A percentile compares a stretch with the other conserved stretches of the same genome.
Conservation (phyloP, 2,113 vertebrate genomes). For the Protobothrops flavoviridis region DNA sequence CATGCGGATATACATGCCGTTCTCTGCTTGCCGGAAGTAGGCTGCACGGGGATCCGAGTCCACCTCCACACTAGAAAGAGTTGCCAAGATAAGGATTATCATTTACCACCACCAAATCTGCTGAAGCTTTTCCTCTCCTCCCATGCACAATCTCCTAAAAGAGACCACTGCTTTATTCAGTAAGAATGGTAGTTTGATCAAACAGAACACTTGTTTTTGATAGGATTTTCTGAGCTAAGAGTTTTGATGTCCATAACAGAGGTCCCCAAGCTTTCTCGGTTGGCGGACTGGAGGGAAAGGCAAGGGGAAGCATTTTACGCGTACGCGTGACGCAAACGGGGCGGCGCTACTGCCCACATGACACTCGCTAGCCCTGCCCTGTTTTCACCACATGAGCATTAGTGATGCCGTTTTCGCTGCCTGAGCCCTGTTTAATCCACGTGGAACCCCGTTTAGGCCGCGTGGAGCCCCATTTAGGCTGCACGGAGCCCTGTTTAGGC, state of each 20-base stretch:
- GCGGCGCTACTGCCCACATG: too few species aligned
- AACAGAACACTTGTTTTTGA: background rate
- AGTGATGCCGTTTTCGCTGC: too few species aligned
- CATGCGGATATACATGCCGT: constrained; percentile 97
- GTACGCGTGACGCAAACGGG: too few species aligned
- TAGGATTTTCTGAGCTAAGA: background rate
- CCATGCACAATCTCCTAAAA: background rate
- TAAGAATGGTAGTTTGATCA: background rate
- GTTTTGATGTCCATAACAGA: background rate
- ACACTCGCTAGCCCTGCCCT: too few species aligned
- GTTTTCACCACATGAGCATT: too few species aligned
- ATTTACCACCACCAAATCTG: background rate
- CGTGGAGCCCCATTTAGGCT: too few species aligned
- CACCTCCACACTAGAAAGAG: constrained; percentile 80
- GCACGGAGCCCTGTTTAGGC: too few species aligned
- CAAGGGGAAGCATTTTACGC: too few species aligned
- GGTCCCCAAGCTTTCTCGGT: too few species aligned
- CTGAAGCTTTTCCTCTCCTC: background rate
- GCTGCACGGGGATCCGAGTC: constrained; percentile 92
- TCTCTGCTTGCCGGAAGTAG: constrained; percentile 95
- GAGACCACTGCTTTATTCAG: background rate
- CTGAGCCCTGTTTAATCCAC: too few species aligned
- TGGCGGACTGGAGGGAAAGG: too few species aligned
- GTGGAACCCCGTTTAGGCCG: too few species aligned
- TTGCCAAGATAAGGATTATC: background rate